Base-by-base conservation (phyloP, 1,140 invertebrate genomes). In the Drosophila persimilis region DNA sequence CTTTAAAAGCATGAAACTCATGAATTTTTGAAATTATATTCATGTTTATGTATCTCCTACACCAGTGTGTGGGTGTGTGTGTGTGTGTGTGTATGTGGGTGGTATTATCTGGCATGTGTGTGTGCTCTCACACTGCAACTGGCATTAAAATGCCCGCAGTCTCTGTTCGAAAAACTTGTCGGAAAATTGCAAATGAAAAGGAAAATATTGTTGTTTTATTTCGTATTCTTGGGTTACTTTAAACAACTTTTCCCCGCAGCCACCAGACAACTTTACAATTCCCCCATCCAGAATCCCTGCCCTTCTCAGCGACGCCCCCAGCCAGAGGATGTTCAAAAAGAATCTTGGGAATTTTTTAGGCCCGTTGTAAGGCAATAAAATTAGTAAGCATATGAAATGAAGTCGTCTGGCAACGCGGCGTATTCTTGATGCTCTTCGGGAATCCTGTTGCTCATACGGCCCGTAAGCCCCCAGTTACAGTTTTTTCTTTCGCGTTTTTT, bases 131-230 rank as follows among this genome's bases (percentile, higher is more conserved):
- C 31, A 53, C 60, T 57, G 56, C 80, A 83, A 60, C 77, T 56
- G 64, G 70, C 80, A 78, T 75, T 71, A 71, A 83, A 75, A 75
- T 71, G 65, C 71, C 74, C 77, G 72, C 80, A 80, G 80, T 63
- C 44, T 39, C 41, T 20, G 45, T 35, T 47, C 31, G 15, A 47
- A 22, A 65, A 76, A 78, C 45, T 79, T 78, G 52, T 66, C 51
- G 61, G 62, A 66, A 80, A 85, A 80, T 85, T 80, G 76, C 80
- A 73, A 77, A 84, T 70, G 63, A 77, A 77, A 80, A 75, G 55
- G 72, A 74, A 75, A 75, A 43, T 57, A 60, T 67, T 59, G 58
- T 55, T 74, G 44, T 45, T 50, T 57, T 50, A 69, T 57, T 69
- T 24, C 35, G 35, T 39, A 39, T 39, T 39, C 35, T 39, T 39